Evolutionary conservation across 1,140 invertebrate genomes (phyloP), one percentile per base, ranked within the genome.

Genomic region (Bombus superbus): DNA sequence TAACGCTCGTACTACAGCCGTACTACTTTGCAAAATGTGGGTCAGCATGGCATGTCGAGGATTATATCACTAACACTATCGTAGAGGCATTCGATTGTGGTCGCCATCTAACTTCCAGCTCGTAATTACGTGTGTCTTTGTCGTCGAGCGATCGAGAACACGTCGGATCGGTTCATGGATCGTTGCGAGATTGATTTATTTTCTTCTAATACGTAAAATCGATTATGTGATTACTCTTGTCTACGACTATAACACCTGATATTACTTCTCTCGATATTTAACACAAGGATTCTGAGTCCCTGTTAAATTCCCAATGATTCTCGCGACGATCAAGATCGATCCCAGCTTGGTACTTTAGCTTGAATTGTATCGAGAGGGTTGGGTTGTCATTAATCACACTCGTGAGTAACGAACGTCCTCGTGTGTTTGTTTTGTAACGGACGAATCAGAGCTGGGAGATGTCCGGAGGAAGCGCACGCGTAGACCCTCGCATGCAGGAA

Each of bases 381-480:
- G 81, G 85, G 42, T 83, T 78, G 75, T 83, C 22, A 68, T 68
- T 80, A 59, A 80, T 83, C 74, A n/a, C 57, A 90, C 38, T 83
- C 86, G 80, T 86, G 86, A 91, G 87, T 92, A 91, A 91, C 91
- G 89, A 80, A 91, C 79, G 69, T 88, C 80, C 85, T 86, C 91
- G 88, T 91, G 87, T 94, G 83, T 93, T 90, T 94, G 88, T 93
- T 90, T 80, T 85, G 83, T 91, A 89, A 91, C 85, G 91, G 86
- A 91, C 87, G 86, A 92, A 92, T 92, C 93, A 95, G 94, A 95
- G 91, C 90, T 94, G 92, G 92, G 92, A 85, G 93, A 95, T 89
- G 91, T 95, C 92, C 93, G 95, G 92, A 95, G 92, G 92, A 95
- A 94, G 87, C 94, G 94, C 47, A 93, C 94, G 81, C 94, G 94